phyloP scores from a whole-genome alignment of 2,888 invertebrate genomes.

The Hydriomena furcata region DNA sequence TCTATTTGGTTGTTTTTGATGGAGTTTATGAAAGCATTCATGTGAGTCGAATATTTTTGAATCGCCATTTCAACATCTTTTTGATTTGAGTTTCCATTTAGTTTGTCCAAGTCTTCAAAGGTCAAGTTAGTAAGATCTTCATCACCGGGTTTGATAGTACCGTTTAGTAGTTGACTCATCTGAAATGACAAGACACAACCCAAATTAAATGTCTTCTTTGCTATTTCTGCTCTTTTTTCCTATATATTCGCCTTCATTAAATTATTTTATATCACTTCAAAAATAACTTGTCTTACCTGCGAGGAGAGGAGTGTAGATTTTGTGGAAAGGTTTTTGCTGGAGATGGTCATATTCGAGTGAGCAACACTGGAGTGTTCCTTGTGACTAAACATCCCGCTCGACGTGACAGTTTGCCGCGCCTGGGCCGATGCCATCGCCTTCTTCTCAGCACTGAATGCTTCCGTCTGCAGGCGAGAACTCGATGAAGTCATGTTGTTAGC shows the following conservation, averaged over 20 bases:
- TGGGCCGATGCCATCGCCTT: slow-evolving; percentile 88
- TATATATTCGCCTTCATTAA: too few species aligned
- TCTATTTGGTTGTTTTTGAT: slow-evolving; percentile 84
- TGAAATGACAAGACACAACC: slow-evolving; percentile 60
- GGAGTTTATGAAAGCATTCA: slow-evolving; percentile 89
- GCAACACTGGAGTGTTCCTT: slow-evolving; percentile 87
- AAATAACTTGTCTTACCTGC: slow-evolving; percentile 59
- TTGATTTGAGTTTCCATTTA: slow-evolving; percentile 88
- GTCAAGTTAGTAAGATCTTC: slow-evolving; percentile 86
- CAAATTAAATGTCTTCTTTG: too few species aligned
- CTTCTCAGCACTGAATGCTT: slow-evolving; percentile 93
- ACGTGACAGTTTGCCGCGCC: slow-evolving; percentile 91
- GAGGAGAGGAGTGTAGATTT: slow-evolving; percentile 84
- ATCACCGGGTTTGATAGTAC: slow-evolving; percentile 85
- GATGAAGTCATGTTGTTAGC: slow-evolving; percentile 93
- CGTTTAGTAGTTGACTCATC: slow-evolving; percentile 87
- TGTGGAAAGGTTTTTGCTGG: slow-evolving; percentile 88
- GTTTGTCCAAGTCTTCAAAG: slow-evolving; percentile 91
- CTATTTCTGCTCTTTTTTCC: too few species aligned
- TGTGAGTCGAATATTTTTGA: slow-evolving; percentile 89
- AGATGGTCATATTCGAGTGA: slow-evolving; percentile 92
- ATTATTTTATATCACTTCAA: neutral
- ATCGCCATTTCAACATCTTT: slow-evolving; percentile 93
- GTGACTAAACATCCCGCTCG: slow-evolving; percentile 90
- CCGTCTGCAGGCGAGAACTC: slow-evolving; percentile 92